phyloP scores from a whole-genome alignment of 1,140 invertebrate genomes.

The Mycetomoellerius zeteki region DNA sequence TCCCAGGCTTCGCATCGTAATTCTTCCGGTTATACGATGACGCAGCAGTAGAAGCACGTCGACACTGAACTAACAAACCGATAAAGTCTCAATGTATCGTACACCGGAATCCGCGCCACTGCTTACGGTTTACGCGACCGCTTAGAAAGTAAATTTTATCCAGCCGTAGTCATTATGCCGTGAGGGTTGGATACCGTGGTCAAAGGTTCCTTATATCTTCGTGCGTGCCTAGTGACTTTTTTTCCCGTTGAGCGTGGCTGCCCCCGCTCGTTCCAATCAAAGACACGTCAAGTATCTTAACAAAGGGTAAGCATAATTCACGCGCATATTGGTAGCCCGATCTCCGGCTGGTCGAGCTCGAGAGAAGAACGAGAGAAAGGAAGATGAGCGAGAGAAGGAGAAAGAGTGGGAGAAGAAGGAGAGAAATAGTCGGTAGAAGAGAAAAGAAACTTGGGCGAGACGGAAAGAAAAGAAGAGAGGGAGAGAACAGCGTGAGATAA shows the following conservation, averaged over 20 bases:
- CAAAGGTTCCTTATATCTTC: constrained; percentile 71
- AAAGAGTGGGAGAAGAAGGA: not conserved
- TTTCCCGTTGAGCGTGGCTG: constrained; percentile 42
- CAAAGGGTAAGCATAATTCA: constrained; percentile 76
- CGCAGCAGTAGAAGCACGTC: constrained; percentile 6
- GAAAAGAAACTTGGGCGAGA: constrained; percentile 8
- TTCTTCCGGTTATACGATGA: constrained; percentile 37
- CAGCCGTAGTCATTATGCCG: constrained; percentile 41
- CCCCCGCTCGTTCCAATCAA: constrained; percentile 72
- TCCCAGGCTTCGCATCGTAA: constrained; percentile 10
- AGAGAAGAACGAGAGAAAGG: constrained; percentile 6
- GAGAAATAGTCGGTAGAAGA: not conserved
- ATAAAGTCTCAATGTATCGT: constrained; percentile 46
- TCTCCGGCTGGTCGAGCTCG: constrained; percentile 46
- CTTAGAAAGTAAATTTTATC: constrained; percentile 69
- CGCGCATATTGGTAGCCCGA: constrained; percentile 74
- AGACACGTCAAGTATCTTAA: constrained; percentile 75
- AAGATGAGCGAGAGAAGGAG: constrained; percentile 5
- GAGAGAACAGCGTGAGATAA: constrained; percentile 62
- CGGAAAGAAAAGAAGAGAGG: constrained; percentile 2
- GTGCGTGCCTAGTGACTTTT: not conserved
- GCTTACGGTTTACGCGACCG: constrained; percentile 1
- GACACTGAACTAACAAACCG: constrained; percentile 53
- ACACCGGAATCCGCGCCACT: not conserved
- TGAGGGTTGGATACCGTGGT: constrained; percentile 46